Evolutionary conservation across 2,113 vertebrate genomes (phyloP).

Genomic region (Aspiorhynchus laticeps): DNA sequence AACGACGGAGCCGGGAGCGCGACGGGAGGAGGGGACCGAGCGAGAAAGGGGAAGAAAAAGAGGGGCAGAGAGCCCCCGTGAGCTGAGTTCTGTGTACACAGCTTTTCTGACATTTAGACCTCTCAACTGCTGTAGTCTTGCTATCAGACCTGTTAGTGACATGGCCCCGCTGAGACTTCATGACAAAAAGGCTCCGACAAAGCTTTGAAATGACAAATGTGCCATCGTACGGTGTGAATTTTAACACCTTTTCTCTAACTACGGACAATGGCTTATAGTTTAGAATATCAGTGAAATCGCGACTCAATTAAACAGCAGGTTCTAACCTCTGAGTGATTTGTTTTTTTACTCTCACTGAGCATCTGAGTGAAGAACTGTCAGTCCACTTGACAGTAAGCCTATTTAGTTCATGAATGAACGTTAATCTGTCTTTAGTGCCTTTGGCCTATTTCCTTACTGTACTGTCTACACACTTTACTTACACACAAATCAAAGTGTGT

Average conservation of each 20-base stretch:
- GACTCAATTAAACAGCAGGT: not conserved
- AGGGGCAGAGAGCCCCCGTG: not conserved
- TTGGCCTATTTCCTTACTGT: conserved; percentile 14
- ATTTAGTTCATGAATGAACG: conserved; percentile 20
- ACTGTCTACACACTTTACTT: not conserved
- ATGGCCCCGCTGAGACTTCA: conserved; percentile 10
- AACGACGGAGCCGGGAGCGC: not conserved
- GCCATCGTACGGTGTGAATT: not conserved
- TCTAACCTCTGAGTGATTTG: not conserved
- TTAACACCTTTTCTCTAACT: not conserved
- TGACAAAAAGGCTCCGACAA: not conserved
- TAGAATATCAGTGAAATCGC: not conserved
- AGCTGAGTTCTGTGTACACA: conserved; percentile 34
- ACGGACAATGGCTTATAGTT: not conserved
- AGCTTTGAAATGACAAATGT: not conserved
- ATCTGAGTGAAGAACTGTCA: not conserved
- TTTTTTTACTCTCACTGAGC: not conserved
- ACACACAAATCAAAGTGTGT: not conserved
- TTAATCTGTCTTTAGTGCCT: conserved; percentile 16
- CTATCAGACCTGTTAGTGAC: conserved; percentile 37
- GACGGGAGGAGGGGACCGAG: not conserved
- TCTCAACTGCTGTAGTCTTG: not conserved
- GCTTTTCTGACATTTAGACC: conserved; percentile 45
- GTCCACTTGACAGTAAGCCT: not conserved
- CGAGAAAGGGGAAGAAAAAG: not conserved